Conservation (phyloP, 2,113 vertebrate genomes). For the Myotis davidii region DNA sequence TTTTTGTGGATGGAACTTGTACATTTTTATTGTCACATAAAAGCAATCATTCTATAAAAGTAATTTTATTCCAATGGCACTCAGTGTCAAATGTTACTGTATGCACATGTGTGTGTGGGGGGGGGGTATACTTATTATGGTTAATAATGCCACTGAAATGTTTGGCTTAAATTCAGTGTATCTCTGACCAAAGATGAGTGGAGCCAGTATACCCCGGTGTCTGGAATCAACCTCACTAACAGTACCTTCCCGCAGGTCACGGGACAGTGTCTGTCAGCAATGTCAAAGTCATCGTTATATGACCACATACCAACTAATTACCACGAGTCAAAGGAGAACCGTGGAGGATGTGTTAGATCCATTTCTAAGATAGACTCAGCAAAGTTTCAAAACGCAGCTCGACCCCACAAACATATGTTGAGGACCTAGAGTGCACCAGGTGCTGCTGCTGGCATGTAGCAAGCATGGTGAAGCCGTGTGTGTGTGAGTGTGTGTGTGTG, state of each 20-base stretch:
- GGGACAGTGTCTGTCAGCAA: background rate
- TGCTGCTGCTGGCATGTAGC: background rate
- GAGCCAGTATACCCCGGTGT: background rate
- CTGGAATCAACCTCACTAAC: background rate
- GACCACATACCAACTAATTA: slow-evolving; percentile 8
- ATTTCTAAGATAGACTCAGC: background rate
- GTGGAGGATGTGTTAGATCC: background rate
- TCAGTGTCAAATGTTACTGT: background rate
- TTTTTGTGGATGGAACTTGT: background rate
- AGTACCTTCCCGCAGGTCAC: background rate
- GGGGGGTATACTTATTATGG: background rate
- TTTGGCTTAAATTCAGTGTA: background rate
- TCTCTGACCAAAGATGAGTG: slow-evolving; percentile 33
- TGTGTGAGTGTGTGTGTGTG: background rate
- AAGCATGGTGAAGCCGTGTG: background rate
- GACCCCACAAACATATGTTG: background rate
- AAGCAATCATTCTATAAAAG: background rate
- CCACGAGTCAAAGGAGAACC: background rate
- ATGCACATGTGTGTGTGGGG: background rate
- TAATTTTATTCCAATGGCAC: background rate
- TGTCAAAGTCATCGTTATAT: background rate
- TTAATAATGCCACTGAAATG: slow-evolving; percentile 14
- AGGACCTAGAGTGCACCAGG: background rate
- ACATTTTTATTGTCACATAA: slow-evolving; percentile 4
- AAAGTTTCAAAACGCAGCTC: background rate